Evolutionary conservation across 2,888 invertebrate genomes (phyloP).

Genomic region (Pyrochroa serraticornis): DNA sequence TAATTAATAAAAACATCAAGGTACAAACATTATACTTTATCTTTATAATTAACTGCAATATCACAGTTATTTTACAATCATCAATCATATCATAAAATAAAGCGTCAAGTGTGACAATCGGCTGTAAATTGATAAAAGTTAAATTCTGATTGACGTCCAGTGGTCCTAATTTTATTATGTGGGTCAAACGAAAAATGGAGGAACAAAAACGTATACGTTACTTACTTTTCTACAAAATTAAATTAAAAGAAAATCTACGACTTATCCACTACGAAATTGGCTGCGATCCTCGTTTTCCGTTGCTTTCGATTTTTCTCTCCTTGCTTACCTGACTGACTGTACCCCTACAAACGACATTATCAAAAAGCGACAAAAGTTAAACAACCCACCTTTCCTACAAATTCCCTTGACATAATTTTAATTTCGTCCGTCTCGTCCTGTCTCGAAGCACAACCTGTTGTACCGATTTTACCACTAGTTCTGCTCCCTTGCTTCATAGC

Average conservation of each 20-base stretch:
- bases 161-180: too few relatives aligned
- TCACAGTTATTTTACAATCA: slow-evolving; percentile 7
- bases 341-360: slow-evolving; percentile 5
- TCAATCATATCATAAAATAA: not conserved
- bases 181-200: too few relatives aligned
- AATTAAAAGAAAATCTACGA: slow-evolving; percentile 4
- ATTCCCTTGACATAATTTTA: slow-evolving; percentile 2
- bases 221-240: not conserved
- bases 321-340: slow-evolving; percentile 1
- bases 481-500: slow-evolving; percentile 57
- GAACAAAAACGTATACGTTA: too few relatives aligned
- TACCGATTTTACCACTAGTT: slow-evolving; percentile 19
- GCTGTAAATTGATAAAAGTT: too few relatives aligned
- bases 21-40: too few relatives aligned
- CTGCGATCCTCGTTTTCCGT: slow-evolving; percentile 49
- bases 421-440: slow-evolving; percentile 3
- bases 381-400: not conserved
- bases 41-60: slow-evolving; percentile 5
- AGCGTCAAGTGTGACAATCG: too few relatives aligned
- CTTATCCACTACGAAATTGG: slow-evolving; percentile 42
- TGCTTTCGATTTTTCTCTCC: not conserved
- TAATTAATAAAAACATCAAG: too few relatives aligned
- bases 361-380: slow-evolving; percentile 3
- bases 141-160: too few relatives aligned
- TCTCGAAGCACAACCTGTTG: not conserved